Evolutionary conservation across 2,888 invertebrate genomes (phyloP).

Genomic region (Platerodrilus igneus): DNA sequence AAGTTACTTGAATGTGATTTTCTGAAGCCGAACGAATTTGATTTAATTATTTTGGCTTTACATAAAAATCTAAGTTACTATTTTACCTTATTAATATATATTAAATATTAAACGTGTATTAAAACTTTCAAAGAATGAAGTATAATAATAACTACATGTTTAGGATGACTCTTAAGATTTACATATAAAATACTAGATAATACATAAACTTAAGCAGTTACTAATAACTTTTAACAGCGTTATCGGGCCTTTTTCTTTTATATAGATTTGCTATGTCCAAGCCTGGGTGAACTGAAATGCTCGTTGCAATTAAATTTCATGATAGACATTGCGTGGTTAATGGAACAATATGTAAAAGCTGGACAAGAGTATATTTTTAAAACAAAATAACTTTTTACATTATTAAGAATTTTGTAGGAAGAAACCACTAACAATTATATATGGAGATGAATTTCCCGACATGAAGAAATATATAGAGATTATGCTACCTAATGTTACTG

Average conservation of each 20-base stretch:
- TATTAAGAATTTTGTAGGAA: slow-evolving; percentile 50
- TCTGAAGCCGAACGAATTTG: too few species aligned
- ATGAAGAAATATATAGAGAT: slow-evolving; percentile 52
- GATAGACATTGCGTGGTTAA: slow-evolving; percentile 85
- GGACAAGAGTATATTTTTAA: slow-evolving; percentile 57
- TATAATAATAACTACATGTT: too few species aligned
- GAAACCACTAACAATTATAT: slow-evolving; percentile 69
- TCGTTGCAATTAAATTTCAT: slow-evolving; percentile 90
- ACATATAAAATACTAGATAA: too few species aligned
- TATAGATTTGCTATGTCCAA: slow-evolving; percentile 71
- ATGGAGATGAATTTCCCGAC: slow-evolving; percentile 62
- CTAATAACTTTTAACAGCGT: too few species aligned
- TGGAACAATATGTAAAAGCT: slow-evolving; percentile 77
- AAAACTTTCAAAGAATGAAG: too few species aligned
- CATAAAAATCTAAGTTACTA: too few species aligned
- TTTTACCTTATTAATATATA: too few species aligned
- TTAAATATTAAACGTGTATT: too few species aligned
- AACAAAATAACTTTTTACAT: slow-evolving; percentile 10
- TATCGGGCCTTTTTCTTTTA: slow-evolving; percentile 37
- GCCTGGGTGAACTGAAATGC: slow-evolving; percentile 68
- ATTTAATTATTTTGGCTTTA: too few species aligned
- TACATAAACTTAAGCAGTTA: too few species aligned
- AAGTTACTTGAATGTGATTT: too few species aligned
- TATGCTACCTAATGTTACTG: slow-evolving; percentile 58
- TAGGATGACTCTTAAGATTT: too few species aligned